A percentile compares a stretch with the other conserved stretches of the same genome.
phyloP scores from a whole-genome alignment of 2,888 invertebrate genomes.

The Limnephilus rhombicus region DNA sequence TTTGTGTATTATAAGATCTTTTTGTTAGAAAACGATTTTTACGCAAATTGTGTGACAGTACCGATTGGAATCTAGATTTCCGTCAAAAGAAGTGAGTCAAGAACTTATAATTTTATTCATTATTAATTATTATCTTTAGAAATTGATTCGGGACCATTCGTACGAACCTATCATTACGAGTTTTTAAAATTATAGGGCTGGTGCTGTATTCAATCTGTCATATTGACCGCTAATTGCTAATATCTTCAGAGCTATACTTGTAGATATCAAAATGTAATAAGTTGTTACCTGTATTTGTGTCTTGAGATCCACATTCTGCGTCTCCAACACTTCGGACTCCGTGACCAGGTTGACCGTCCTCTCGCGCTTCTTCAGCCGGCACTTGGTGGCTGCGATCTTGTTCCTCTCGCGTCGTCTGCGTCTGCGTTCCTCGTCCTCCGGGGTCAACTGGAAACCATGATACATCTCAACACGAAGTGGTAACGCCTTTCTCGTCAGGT shows the following conservation, averaged over 20 bases:
- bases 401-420: conserved; percentile 92
- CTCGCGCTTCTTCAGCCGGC: conserved; percentile 95
- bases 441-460: conserved; percentile 82
- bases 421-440: conserved; percentile 94
- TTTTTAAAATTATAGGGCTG: too few species aligned
- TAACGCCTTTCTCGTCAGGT: conserved; percentile 33
- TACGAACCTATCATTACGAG: too few species aligned
- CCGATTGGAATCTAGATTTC: too few species aligned
- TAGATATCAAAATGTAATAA: background rate
- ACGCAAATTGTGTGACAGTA: too few species aligned
- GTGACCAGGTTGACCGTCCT: conserved; percentile 90
- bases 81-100: too few species aligned
- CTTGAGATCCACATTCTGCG: conserved; percentile 90
- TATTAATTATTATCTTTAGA: too few species aligned
- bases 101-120: too few species aligned
- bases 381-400: conserved; percentile 96
- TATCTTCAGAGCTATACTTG: too few species aligned
- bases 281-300: conserved; percentile 81
- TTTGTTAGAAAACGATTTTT: too few species aligned
- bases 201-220: too few species aligned
- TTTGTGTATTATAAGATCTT: background rate
- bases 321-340: conserved; percentile 91
- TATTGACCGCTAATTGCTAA: too few species aligned
- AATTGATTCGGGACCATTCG: too few species aligned
- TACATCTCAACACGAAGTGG: conserved; percentile 43